Percentiles rank a stretch among this genome's conserved stretches.
These are phyloP conservation scores for Drosophila dives DNA, from an alignment of 2,888 invertebrate genomes.

Conservation along the genomic window DNA sequence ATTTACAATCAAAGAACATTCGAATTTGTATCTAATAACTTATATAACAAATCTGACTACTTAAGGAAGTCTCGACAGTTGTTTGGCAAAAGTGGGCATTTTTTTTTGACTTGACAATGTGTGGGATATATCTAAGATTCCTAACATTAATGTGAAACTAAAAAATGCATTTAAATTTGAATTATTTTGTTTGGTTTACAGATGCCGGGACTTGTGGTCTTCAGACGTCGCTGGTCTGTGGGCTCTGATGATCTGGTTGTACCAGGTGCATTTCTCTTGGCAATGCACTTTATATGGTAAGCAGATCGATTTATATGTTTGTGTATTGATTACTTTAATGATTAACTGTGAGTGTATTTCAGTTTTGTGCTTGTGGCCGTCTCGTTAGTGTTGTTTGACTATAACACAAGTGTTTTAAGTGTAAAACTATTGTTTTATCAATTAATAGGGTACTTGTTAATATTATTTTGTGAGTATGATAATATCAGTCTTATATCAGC, in stretches of 20 bases:
- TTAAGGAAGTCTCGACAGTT: background rate
- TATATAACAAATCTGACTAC: background rate
- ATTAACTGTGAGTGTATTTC: conserved; percentile 38
- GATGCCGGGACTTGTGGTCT: conserved; percentile 95
- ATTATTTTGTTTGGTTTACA: conserved; percentile 53
- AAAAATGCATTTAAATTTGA: background rate
- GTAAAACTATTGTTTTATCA: conserved; percentile 85
- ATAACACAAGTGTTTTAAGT: conserved; percentile 83
- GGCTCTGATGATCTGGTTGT: conserved; percentile 95
- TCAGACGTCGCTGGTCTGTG: conserved; percentile 93
- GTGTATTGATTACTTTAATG: background rate
- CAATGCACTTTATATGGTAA: conserved; percentile 92
- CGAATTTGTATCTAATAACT: background rate
- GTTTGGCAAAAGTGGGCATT: background rate
- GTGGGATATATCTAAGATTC: background rate
- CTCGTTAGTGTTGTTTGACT: conserved; percentile 83
- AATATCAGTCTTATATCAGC: background rate
- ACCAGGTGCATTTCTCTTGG: conserved; percentile 91
- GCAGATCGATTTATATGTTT: conserved; percentile 60
- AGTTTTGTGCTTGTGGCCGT: conserved; percentile 84
- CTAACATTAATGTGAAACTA: background rate
- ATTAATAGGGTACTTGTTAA: conserved; percentile 84
- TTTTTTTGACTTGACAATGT: background rate
- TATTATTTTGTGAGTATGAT: conserved; percentile 83
- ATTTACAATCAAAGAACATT: background rate